Percentiles rank a stretch among this genome's conserved stretches.
Evolutionary conservation across 2,797 vertebrate genomes (phyloP).

Genomic region (Clarias pachynema): DNA sequence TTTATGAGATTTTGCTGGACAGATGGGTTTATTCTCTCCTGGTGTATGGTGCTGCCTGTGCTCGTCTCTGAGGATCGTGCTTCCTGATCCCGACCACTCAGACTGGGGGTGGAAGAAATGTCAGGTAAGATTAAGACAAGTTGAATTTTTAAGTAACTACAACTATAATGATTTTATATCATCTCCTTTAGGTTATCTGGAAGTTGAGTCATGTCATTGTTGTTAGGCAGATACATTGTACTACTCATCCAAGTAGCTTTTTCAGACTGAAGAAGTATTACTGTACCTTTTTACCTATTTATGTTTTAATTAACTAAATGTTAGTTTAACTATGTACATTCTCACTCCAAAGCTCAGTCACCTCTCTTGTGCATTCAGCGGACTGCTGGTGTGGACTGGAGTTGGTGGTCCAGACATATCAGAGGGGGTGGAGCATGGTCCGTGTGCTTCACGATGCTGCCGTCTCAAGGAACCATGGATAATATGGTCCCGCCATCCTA

Average conservation of each 20-base stretch:
- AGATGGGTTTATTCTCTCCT: slow-evolving; percentile 47
- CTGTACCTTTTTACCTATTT: neutral
- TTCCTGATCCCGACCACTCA: slow-evolving; percentile 67
- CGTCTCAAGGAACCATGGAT: slow-evolving; percentile 76
- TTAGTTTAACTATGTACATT: neutral
- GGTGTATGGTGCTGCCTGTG: slow-evolving; percentile 62
- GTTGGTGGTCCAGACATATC: slow-evolving; percentile 78
- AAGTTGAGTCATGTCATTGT: too few species aligned
- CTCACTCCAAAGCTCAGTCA: slow-evolving; percentile 44
- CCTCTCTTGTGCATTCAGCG: slow-evolving; percentile 76
- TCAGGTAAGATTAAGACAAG: slow-evolving; percentile 6
- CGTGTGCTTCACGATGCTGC: slow-evolving; percentile 70
- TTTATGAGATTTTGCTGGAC: slow-evolving; percentile 7
- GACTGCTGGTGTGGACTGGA: slow-evolving; percentile 81
- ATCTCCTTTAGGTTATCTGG: neutral
- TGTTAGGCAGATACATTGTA: too few species aligned
- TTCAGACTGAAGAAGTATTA: too few species aligned
- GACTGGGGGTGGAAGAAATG: slow-evolving; percentile 65
- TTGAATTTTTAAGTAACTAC: neutral
- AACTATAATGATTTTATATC: neutral
- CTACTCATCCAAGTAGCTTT: too few species aligned
- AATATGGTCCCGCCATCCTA: slow-evolving; percentile 81
- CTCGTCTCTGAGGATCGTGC: slow-evolving; percentile 71
- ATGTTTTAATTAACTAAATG: neutral
- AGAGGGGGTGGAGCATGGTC: slow-evolving; percentile 72